phyloP scores from a whole-genome alignment of 1,140 invertebrate genomes.

The Aphaenogaster rudis region DNA sequence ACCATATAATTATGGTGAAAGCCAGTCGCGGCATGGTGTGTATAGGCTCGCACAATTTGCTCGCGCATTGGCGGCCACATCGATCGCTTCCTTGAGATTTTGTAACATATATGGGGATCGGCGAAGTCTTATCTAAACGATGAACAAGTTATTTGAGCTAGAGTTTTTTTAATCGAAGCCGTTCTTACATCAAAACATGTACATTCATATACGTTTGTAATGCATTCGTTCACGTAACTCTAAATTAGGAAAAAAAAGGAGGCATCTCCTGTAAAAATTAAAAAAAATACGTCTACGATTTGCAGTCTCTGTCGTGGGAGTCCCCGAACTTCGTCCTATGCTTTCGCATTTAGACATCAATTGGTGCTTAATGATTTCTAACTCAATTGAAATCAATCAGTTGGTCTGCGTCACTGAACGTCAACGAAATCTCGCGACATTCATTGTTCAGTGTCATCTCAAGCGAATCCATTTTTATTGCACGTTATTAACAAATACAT shows the following conservation, averaged over 20 bases:
- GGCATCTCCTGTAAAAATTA: background rate
- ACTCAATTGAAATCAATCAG: conserved; percentile 53
- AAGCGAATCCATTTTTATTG: conserved; percentile 47
- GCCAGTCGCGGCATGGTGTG: conserved; percentile 70
- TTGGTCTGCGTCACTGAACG: conserved; percentile 19
- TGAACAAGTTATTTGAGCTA: background rate
- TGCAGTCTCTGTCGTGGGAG: background rate
- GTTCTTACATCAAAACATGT: background rate
- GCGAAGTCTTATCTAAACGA: background rate
- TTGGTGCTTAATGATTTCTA: conserved; percentile 43
- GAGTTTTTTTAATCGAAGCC: background rate
- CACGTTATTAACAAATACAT: conserved; percentile 1
- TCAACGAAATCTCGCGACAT: conserved; percentile 36
- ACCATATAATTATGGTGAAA: conserved; percentile 83
- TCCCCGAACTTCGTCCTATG: conserved; percentile 36
- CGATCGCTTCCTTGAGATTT: conserved; percentile 19
- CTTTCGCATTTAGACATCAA: conserved; percentile 40
- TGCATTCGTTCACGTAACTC: background rate
- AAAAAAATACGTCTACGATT: background rate
- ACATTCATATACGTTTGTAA: background rate
- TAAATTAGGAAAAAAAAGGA: background rate
- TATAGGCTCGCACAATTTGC: conserved; percentile 52
- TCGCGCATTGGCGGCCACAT: conserved; percentile 46
- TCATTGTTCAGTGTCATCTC: conserved; percentile 28
- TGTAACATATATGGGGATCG: background rate